Base-by-base conservation (phyloP, 2,888 invertebrate species). In the Herminia tarsipennalis region DNA sequence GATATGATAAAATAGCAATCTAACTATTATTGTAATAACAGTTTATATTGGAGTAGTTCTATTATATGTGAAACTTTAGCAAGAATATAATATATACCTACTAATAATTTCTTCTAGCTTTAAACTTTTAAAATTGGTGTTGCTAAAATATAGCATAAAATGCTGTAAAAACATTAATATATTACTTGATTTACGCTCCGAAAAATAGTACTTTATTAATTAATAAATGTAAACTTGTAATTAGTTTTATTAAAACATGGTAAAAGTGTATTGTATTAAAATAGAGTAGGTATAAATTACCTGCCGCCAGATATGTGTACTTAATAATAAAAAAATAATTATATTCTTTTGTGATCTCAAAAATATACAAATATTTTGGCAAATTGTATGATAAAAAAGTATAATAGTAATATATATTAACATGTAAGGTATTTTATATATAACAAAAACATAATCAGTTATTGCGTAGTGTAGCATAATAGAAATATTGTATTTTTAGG, bases 371-470 rank as follows among this genome's bases (percentile, higher is more conserved):
- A 30, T 10, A 9, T 30, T 12, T 21, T n/a, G n/a, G n/a, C n/a
- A n/a, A n/a, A n/a, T 5, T 24, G n/a, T 13, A 8, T 9, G 3
- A 16, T 16, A 16, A 25, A 25, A 16, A n/a, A n/a, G n/a, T n/a
- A n/a, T n/a, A n/a, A n/a, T n/a, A n/a, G n/a, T 10, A 3, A n/a
- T 16, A n/a, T 18, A 8, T 12, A 3, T 13, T 6, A 27, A 6
- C 20, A 27, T 9, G 3, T 33, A 47, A 37, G 28, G 12, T 28
- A 28, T 37, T 42, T 32, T 42, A 28, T 35, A 46, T 25, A 24
- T 21, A 17, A 8, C 14, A 25, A 40, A 36, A 38, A 44, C 39
- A 44, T 44, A 50, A 44, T 44, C 36, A 44, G 21, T 42, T 41
- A 21, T 38, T 32, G 16, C 17, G 14, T 48, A 47, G 30, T 5